These are phyloP conservation scores for Zaprionus nigranus DNA, from an alignment of 1,140 invertebrate species.

Conservation along the genomic window DNA sequence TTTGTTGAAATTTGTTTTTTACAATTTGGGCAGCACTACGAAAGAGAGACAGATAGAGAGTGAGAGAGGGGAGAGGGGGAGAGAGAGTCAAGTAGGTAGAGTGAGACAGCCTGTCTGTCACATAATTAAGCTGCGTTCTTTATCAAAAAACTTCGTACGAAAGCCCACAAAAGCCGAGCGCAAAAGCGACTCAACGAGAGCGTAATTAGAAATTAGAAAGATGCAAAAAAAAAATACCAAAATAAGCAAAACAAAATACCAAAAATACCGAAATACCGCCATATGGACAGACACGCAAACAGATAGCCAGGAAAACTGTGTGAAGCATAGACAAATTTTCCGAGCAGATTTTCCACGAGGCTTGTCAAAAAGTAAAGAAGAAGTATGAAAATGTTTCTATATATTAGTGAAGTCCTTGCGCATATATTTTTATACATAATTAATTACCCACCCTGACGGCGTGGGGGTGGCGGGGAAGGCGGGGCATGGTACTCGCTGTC, in stretches of 20 bases:
- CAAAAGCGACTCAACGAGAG: slow-evolving; percentile 34
- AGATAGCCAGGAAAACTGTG: background rate
- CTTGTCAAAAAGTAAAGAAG: slow-evolving; percentile 18
- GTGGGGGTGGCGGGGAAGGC: background rate
- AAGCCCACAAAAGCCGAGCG: slow-evolving; percentile 68
- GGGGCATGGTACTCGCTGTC: slow-evolving; percentile 19
- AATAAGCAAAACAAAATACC: too few species aligned
- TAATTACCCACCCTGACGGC: slow-evolving; percentile 54
- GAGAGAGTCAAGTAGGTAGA: background rate
- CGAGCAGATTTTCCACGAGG: slow-evolving; percentile 46
- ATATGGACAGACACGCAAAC: slow-evolving; percentile 17
- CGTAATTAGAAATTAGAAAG: slow-evolving; percentile 72
- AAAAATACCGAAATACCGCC: too few species aligned
- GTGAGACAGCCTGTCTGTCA: slow-evolving; percentile 37
- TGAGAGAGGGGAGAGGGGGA: background rate
- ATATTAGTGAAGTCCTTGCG: background rate
- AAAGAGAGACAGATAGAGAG: too few species aligned
- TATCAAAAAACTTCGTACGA: slow-evolving; percentile 53
- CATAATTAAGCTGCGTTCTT: slow-evolving; percentile 74
- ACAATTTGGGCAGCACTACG: slow-evolving; percentile 24
- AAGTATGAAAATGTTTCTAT: slow-evolving; percentile 20
- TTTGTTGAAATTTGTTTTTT: slow-evolving; percentile 66
- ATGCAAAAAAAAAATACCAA: slow-evolving; percentile 8
- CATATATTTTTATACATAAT: slow-evolving; percentile 70
- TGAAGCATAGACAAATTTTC: slow-evolving; percentile 17